Evolutionary conservation across 2,797 vertebrate species (phyloP).

Genomic region (Sebastes taczanowskii): DNA sequence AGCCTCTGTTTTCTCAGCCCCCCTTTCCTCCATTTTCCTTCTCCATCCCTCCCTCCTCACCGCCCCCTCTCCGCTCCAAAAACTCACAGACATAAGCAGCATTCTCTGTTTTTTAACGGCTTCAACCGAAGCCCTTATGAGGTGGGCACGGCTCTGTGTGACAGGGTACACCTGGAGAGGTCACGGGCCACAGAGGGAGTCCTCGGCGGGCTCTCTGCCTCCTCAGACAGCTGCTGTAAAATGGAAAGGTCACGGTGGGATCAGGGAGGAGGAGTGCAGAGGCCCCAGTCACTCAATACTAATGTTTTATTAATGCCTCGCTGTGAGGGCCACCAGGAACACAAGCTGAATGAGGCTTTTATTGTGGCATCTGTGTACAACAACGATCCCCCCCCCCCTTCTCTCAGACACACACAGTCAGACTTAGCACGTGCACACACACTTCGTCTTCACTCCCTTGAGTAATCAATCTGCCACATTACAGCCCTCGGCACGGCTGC

Average conservation of each 20-base stretch:
- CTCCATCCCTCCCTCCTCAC: slow-evolving; percentile 7
- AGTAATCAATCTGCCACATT: slow-evolving; percentile 78
- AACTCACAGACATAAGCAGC: slow-evolving; percentile 16
- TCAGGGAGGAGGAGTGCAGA: slow-evolving; percentile 58
- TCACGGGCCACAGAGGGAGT: slow-evolving; percentile 49
- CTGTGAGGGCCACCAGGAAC: slow-evolving; percentile 79
- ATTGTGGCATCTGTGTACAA: slow-evolving; percentile 83
- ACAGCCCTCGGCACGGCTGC: slow-evolving; percentile 60
- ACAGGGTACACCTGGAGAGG: slow-evolving; percentile 75
- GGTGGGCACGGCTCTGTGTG: slow-evolving; percentile 44
- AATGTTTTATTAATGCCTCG: slow-evolving; percentile 87
- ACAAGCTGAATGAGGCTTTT: slow-evolving; percentile 78
- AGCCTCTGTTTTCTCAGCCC: slow-evolving; percentile 25
- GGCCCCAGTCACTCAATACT: slow-evolving; percentile 78
- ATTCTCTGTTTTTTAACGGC: slow-evolving; percentile 39
- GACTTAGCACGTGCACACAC: slow-evolving; percentile 62
- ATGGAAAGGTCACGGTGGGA: slow-evolving; percentile 66
- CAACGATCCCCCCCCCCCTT: slow-evolving; percentile 11
- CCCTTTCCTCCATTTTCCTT: neutral
- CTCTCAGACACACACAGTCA: slow-evolving; percentile 33
- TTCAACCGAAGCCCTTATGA: slow-evolving; percentile 30
- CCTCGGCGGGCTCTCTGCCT: slow-evolving; percentile 32
- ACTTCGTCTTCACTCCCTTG: slow-evolving; percentile 64
- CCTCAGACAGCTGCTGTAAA: slow-evolving; percentile 79
- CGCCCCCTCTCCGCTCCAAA: neutral